Percentiles rank a stretch among this genome's conserved stretches.
phyloP scores from a whole-genome alignment of 2,113 vertebrate species.

The Spermophilus dauricus region DNA sequence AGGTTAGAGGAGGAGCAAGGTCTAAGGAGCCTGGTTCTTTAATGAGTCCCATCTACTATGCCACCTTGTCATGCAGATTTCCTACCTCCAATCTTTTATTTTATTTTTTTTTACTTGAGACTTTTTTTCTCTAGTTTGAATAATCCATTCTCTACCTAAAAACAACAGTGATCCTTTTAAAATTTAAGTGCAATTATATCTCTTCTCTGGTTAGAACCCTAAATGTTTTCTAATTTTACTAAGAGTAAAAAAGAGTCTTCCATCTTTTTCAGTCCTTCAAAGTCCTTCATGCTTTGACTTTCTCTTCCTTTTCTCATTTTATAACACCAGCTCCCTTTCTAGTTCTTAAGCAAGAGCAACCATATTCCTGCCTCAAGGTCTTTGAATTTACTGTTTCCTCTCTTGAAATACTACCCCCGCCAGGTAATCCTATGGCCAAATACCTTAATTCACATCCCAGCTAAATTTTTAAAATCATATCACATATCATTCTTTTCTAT shows the following conservation, averaged over 20 bases:
- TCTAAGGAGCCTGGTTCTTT: background rate
- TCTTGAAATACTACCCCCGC: background rate
- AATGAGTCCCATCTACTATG: background rate
- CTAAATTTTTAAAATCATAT: slow-evolving; percentile 13
- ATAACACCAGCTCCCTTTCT: background rate
- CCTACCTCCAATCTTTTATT: background rate
- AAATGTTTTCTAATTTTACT: slow-evolving; percentile 48
- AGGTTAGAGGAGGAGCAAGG: background rate
- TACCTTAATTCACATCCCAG: slow-evolving; percentile 41
- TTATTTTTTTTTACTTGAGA: background rate
- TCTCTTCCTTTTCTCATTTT: background rate
- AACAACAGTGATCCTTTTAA: slow-evolving; percentile 14
- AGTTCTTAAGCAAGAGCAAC: slow-evolving; percentile 40
- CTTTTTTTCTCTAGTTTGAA: slow-evolving; percentile 24
- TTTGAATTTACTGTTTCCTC: background rate
- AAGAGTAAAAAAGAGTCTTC: slow-evolving; percentile 27
- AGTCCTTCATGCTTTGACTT: background rate
- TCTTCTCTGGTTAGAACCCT: slow-evolving; percentile 29
- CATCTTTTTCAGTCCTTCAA: slow-evolving; percentile 2
- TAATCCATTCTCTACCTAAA: background rate
- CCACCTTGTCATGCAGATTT: background rate
- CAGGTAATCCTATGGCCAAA: background rate
- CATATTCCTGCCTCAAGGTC: background rate
- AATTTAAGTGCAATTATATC: slow-evolving; percentile 11
- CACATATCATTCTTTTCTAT: background rate